Evolutionary conservation across 1,140 invertebrate genomes (phyloP).

Genomic region (Tetramorium alpestre): DNA sequence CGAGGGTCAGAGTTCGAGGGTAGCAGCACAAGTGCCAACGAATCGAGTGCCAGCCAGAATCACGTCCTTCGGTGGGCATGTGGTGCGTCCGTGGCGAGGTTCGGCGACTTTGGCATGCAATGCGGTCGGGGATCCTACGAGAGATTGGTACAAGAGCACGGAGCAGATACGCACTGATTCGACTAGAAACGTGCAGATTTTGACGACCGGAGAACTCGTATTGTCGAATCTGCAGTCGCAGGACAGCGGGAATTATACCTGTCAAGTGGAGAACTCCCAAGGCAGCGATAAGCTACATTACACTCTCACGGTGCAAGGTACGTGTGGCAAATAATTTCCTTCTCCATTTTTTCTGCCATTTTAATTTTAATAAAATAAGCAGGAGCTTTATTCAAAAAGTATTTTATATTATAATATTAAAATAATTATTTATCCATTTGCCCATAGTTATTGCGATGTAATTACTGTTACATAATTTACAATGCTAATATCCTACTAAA

Average conservation of each 20-base stretch:
- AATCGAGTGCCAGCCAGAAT: constrained; percentile 89
- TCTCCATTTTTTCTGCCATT: neutral
- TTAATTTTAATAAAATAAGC: neutral
- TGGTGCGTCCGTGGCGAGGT: constrained; percentile 89
- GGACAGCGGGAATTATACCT: constrained; percentile 92
- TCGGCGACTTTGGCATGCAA: constrained; percentile 88
- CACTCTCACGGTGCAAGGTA: constrained; percentile 88
- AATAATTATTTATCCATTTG: neutral
- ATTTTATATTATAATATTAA: neutral
- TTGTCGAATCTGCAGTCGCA: constrained; percentile 88
- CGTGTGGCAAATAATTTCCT: neutral
- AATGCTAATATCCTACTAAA: neutral
- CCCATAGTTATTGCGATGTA: neutral
- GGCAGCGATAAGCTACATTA: constrained; percentile 89
- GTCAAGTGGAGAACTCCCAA: constrained; percentile 90
- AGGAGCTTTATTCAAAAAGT: neutral
- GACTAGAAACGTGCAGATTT: constrained; percentile 87
- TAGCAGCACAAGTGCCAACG: constrained; percentile 88
- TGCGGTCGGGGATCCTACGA: constrained; percentile 88
- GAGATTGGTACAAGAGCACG: constrained; percentile 88
- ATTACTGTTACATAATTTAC: neutral
- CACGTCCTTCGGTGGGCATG: constrained; percentile 89
- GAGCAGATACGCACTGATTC: constrained; percentile 84
- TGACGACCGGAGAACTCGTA: constrained; percentile 89
- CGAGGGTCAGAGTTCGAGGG: constrained; percentile 90